Percentiles rank a stretch among this genome's conserved stretches.
phyloP scores from a whole-genome alignment of 2,113 vertebrate genomes.

The Daphoenositta chrysoptera region DNA sequence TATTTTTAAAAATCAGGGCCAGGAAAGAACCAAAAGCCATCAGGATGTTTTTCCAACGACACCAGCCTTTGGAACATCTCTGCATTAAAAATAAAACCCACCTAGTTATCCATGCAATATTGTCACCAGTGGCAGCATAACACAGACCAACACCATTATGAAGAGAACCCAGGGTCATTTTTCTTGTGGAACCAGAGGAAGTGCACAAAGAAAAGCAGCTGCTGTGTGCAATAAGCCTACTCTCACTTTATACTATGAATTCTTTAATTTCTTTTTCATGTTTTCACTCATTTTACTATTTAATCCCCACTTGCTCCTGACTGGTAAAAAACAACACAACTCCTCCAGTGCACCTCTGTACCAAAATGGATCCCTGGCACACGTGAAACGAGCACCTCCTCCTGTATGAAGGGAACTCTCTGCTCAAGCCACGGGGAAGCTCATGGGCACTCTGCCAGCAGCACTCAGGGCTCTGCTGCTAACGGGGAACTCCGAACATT shows the following conservation, averaged over 20 bases:
- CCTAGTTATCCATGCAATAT: not conserved
- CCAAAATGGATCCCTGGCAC: not conserved
- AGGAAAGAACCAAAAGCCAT: not conserved
- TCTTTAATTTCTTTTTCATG: not conserved
- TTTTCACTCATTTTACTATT: not conserved
- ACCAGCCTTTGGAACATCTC: not conserved
- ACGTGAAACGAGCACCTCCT: accelerated
- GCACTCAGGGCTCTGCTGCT: not conserved
- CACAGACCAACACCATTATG: not conserved
- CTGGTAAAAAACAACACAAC: not conserved
- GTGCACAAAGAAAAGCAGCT: not conserved
- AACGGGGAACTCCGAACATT: accelerated
- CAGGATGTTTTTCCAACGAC: not conserved
- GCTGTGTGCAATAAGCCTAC: not conserved
- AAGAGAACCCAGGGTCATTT: not conserved
- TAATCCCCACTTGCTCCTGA: not conserved
- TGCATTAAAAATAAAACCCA: not conserved
- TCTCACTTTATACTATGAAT: not conserved
- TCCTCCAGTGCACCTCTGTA: not conserved
- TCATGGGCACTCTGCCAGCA: accelerated
- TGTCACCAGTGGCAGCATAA: not conserved
- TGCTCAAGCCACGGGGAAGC: accelerated
- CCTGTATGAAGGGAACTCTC: not conserved
- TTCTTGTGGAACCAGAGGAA: not conserved
- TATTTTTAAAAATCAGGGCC: not conserved